Evolutionary conservation across 2,888 invertebrate genomes (phyloP).

Genomic region (Xestia xanthographa): DNA sequence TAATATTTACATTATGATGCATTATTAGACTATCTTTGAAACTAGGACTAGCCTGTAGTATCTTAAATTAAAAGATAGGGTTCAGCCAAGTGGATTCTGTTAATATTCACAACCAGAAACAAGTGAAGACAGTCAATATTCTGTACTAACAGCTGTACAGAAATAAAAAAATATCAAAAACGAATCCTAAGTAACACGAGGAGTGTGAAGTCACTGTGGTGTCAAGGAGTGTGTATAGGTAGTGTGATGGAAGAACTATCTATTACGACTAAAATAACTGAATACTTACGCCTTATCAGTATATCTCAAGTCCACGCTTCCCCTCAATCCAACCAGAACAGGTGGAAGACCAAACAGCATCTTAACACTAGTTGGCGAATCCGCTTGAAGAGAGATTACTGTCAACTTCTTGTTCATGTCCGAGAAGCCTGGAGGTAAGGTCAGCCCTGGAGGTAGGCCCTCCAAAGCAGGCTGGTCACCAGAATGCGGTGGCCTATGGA

Average conservation of each 20-base stretch:
- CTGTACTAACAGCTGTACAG: no score
- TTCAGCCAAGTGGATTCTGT: no score
- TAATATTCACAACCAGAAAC: no score
- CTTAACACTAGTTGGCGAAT: conserved; percentile 95
- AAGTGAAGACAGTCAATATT: no score
- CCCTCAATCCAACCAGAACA: conserved; percentile 95
- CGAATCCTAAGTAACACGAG: no score
- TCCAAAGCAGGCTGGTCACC: conserved; percentile 70
- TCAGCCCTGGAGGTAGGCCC: conserved; percentile 78
- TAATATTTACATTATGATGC: no score
- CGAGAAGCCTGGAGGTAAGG: conserved; percentile 75
- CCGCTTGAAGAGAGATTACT: conserved; percentile 92
- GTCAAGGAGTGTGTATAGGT: no score
- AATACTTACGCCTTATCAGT: conserved; percentile 93
- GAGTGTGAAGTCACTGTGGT: no score
- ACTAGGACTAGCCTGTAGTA: no score
- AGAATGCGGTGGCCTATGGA: conserved; percentile 77
- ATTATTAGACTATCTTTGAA: no score
- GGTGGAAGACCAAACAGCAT: conserved; percentile 95
- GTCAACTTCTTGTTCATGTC: conserved; percentile 87
- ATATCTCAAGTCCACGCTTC: conserved; percentile 96
- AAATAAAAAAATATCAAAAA: no score
- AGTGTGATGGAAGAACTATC: background rate
- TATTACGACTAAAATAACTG: background rate
- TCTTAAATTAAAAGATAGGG: no score